Evolutionary conservation across 2,888 invertebrate species (phyloP), one percentile per base, ranked within the genome.

Genomic region (Eupithecia vulgata): DNA sequence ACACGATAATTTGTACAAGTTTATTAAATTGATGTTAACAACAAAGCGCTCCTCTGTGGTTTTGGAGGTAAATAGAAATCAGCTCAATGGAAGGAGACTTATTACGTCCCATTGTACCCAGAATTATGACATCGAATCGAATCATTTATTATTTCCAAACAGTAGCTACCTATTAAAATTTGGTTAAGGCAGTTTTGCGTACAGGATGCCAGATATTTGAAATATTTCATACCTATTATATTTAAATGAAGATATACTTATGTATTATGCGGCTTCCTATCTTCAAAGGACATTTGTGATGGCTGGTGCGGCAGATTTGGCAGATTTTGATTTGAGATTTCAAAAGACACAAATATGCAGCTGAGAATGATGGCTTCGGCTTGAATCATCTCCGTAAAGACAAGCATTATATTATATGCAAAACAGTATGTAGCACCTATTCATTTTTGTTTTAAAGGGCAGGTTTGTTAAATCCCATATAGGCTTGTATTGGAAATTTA

Each of bases 111-210:
- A 62, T 62, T 62, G 34, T 62, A 12, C 59, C 8, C 34, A 17
- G 61, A 62, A 48, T 62, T 34, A 17, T 17, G 61, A 17, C 61
- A 34, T 34, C 61, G 61, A 35, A 17, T 30, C 30, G 34, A 48
- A 48, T 48, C 17, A 35, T 35, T 92, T 90, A 92, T 92, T 91
- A 93, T 91, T 89, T 84, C 88, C 88, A 91, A 92, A 89, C 89
- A n/a, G 48, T 48, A 48, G 48, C 48, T 10, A n/a, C n/a, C 88
- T 90, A 87, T 92, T 91, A 88, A 89, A 73, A 48, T 77, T 37
- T 66, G 42, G 52, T 48, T 10, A 75, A 76, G 21, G 57, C 12
- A 67, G 17, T 37, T 21, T 42, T 17, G 13, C 34, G 12, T 45
- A 57, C 64, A 72, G 70, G 78, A 78, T 76, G 77, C 42, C 65